These are phyloP conservation scores for Talpa occidentalis DNA, from an alignment of 2,113 vertebrate genomes.

Conservation along the genomic window DNA sequence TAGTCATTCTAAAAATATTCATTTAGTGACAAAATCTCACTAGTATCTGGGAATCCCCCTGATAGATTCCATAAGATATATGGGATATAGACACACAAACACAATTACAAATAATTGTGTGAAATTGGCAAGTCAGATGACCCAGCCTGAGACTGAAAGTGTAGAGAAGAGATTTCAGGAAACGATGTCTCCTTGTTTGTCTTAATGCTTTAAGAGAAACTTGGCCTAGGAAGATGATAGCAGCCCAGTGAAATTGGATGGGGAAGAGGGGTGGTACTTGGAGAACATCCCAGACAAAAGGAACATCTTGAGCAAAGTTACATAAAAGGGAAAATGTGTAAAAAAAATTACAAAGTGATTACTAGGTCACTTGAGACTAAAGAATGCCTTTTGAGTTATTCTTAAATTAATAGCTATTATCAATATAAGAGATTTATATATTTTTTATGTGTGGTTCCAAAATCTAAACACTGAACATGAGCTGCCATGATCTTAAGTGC, in stretches of 20 bases:
- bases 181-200: not conserved
- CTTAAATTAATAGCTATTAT: not conserved
- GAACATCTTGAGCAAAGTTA: not conserved
- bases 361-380: not conserved
- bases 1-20: slow-evolving; percentile 53
- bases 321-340: not conserved
- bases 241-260: not conserved
- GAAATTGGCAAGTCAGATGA: slow-evolving; percentile 4
- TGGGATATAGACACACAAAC: slow-evolving; percentile 33
- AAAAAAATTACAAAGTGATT: slow-evolving; percentile 32
- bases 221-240: not conserved
- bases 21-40: slow-evolving; percentile 23
- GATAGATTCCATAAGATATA: not conserved
- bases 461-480: not conserved
- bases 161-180: not conserved
- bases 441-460: not conserved
- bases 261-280: not conserved
- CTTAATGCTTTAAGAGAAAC: not conserved
- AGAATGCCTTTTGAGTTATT: not conserved
- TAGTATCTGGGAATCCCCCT: slow-evolving; percentile 10
- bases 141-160: not conserved
- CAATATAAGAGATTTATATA: not conserved
- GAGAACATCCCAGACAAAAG: not conserved
- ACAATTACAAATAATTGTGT: slow-evolving; percentile 25
- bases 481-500: not conserved